Base-by-base conservation (phyloP, 2,888 invertebrate genomes). In the Sphaeridia pumilis region DNA sequence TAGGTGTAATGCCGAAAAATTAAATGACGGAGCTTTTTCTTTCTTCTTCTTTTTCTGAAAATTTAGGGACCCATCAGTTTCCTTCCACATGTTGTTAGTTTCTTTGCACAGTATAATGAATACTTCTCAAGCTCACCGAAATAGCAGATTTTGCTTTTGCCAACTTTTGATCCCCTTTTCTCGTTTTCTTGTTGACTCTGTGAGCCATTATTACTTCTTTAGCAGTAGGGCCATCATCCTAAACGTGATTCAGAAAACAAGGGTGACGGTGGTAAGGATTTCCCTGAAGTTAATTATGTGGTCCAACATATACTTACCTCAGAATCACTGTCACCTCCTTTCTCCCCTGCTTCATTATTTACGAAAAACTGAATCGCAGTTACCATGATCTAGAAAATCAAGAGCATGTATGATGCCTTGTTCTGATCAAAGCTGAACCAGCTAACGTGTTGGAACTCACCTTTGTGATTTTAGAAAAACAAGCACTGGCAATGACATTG, bases 361-460 rank as follows among this genome's bases (percentile, higher is more conserved):
- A 95, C 73, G 71, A 98, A 98, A 72, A 98, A 98, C 72, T 94
- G 92, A 31, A 97, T 73, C 5, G 93, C 87, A 3, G 93, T 86
- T 0, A 94, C 93, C 80, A 85, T 79, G 1, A 81, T 72, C 73
- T 74, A n/a, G n/a, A n/a, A n/a, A n/a, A n/a, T n/a, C n/a, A n/a
- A n/a, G n/a, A n/a, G n/a, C n/a, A n/a, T n/a, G n/a, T n/a, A n/a
- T n/a, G n/a, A n/a, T n/a, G n/a, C n/a, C n/a, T n/a, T n/a, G n/a
- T n/a, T n/a, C n/a, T n/a, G n/a, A n/a, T n/a, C n/a, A n/a, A n/a
- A n/a, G n/a, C n/a, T n/a, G n/a, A n/a, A n/a, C n/a, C n/a, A n/a
- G n/a, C n/a, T n/a, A n/a, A n/a, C n/a, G n/a, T n/a, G n/a, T n/a
- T n/a, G n/a, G n/a, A n/a, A 17, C 36, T 17, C 43, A 89, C 92